Evolutionary conservation across 2,888 invertebrate species (phyloP).

Genomic region (Nemotelus pantherinus): DNA sequence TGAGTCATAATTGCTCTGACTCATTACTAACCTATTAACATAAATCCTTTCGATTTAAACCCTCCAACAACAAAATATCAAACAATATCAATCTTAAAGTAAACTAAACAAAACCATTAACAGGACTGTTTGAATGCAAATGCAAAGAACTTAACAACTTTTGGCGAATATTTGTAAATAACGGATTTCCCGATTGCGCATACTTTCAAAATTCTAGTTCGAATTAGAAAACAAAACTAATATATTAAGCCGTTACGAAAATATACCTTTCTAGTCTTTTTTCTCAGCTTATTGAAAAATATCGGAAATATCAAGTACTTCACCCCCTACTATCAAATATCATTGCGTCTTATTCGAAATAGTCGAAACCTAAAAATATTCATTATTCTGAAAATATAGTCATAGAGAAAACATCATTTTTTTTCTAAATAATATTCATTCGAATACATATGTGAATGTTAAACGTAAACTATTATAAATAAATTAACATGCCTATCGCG

Average conservation of each 20-base stretch:
- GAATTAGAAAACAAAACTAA: too few relatives aligned
- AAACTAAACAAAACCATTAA: background rate
- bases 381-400: too few relatives aligned
- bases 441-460: background rate
- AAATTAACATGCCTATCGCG: constrained; percentile 25
- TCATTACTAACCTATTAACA: background rate
- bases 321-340: background rate
- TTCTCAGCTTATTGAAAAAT: background rate
- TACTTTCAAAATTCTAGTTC: too few relatives aligned
- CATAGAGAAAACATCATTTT: constrained; percentile 4
- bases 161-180: background rate
- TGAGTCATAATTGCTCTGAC: constrained; percentile 1
- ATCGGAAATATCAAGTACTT: background rate
- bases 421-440: background rate
- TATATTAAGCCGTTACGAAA: background rate
- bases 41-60: constrained; percentile 19
- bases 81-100: constrained; percentile 24
- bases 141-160: too few relatives aligned
- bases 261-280: background rate
- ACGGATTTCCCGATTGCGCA: too few relatives aligned
- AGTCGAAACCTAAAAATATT: too few relatives aligned
- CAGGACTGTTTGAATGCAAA: too few relatives aligned
- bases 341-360: too few relatives aligned
- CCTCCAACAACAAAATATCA: constrained; percentile 36
- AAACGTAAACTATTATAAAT: background rate